Base-by-base conservation (phyloP, 2,797 vertebrate species). In the Sebastolobus alascanus region DNA sequence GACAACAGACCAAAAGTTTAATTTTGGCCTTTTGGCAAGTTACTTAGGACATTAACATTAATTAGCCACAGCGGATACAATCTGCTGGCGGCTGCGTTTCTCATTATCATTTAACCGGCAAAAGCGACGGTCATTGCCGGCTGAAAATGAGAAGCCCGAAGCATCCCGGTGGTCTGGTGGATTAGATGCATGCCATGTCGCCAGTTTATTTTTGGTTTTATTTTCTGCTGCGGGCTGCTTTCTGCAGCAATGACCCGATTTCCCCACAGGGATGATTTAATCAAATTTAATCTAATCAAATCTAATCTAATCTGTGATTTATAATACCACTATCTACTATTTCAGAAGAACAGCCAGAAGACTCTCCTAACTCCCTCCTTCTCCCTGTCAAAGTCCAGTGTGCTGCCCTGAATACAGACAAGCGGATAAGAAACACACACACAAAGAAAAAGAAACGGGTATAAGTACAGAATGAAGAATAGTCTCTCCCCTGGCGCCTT, bases 401-500 rank as follows among this genome's bases (percentile, higher is more conserved):
- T 55, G 80, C 69, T 60, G 52, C 55, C 54, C 79, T 83, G 87
- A 89, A 89, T 90, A 75, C 80, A 86, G 78, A 85, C 67, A 35
- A 84, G 69, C 16, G 37, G 76, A 83, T 85, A 76, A 79, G 59
- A 20, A 64, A 75, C 60, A 16, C 52, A 78, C 52, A 54, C 52
- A 43, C 13, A 52, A 67, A 29, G 5, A 29, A 43, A 29, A 75
- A 83, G 67, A 73, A 76, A 76, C 0, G 12, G 60, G 64, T 59
- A 81, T 86, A 89, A 92, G 87, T 87, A 81, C 84, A 84, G 82
- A 90, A 89, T 84, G 77, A 87, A 81, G 82, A 89, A 83, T 54
- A 54, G 65, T 40, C 61, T 73, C 60, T 80, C 75, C 75, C 76
- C 55, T 55, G 80, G 79, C 14, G 61, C 63, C 65, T 74, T 80